Percentiles rank a stretch among this genome's conserved stretches.
phyloP scores from a whole-genome alignment of 2,113 vertebrate genomes.

The Conger conger region DNA sequence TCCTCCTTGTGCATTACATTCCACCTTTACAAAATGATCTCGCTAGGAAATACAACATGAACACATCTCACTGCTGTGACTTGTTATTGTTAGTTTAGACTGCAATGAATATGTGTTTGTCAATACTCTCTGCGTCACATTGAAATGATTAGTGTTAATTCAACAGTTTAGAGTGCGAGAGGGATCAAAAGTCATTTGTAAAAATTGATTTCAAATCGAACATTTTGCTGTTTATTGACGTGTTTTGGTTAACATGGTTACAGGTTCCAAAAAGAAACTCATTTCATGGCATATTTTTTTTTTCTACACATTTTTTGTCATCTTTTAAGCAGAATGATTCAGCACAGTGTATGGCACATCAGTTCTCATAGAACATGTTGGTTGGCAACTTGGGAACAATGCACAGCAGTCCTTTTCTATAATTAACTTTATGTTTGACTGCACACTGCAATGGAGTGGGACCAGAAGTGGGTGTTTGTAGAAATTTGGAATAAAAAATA shows the following conservation, averaged over 20 bases:
- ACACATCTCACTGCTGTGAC: not conserved
- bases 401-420: not conserved
- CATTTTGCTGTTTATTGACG: too few species aligned
- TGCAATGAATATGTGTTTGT: not conserved
- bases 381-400: not conserved
- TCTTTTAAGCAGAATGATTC: not conserved
- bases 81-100: too few species aligned
- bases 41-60: too few species aligned
- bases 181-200: too few species aligned
- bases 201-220: too few species aligned
- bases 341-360: not conserved
- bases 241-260: not conserved
- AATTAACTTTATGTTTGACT: constrained; percentile 8
- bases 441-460: not conserved
- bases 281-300: not conserved
- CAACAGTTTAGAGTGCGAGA: too few species aligned
- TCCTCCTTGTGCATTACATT: too few species aligned
- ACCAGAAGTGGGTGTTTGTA: not conserved
- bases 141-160: not conserved
- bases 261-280: not conserved
- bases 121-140: not conserved
- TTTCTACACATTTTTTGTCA: not conserved
- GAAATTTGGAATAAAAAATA: not conserved
- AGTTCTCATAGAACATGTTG: not conserved
- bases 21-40: too few species aligned